Conservation (phyloP, 2,113 vertebrate genomes). For the Saguinus midas region DNA sequence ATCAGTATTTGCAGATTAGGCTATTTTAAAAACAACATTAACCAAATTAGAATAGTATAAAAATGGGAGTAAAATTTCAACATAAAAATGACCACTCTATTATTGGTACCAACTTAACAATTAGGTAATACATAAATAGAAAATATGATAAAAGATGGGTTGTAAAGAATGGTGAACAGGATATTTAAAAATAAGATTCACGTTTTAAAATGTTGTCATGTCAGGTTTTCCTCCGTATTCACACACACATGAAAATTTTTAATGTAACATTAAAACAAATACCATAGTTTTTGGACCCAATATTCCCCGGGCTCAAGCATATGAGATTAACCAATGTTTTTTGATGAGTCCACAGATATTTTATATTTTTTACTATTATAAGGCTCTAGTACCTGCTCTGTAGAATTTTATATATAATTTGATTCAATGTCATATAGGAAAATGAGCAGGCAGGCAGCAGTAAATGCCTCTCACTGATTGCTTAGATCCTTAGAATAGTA, state of each 20-base stretch:
- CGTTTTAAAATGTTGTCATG: not conserved
- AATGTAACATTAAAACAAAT: not conserved
- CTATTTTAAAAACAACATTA: not conserved
- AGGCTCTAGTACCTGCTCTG: not conserved
- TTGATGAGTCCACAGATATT: not conserved
- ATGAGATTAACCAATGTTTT: not conserved
- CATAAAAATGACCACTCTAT: not conserved
- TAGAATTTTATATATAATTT: not conserved
- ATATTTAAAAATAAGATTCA: not conserved
- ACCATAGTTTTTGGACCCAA: not conserved
- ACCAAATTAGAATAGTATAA: not conserved
- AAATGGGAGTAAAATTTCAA: not conserved
- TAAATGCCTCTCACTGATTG: not conserved
- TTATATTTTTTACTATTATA: not conserved
- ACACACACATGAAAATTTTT: not conserved
- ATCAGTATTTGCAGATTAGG: not conserved
- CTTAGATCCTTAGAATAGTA: not conserved
- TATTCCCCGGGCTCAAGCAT: not conserved
- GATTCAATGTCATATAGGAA: not conserved
- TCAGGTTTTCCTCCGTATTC: not conserved
- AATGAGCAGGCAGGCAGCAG: not conserved
- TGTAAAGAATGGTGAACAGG: not conserved
- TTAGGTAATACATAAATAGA: not conserved
- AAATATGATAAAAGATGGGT: not conserved
- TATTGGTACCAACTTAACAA: not conserved